phyloP scores from a whole-genome alignment of 2,113 vertebrate species.

The Ammodytes marinus region DNA sequence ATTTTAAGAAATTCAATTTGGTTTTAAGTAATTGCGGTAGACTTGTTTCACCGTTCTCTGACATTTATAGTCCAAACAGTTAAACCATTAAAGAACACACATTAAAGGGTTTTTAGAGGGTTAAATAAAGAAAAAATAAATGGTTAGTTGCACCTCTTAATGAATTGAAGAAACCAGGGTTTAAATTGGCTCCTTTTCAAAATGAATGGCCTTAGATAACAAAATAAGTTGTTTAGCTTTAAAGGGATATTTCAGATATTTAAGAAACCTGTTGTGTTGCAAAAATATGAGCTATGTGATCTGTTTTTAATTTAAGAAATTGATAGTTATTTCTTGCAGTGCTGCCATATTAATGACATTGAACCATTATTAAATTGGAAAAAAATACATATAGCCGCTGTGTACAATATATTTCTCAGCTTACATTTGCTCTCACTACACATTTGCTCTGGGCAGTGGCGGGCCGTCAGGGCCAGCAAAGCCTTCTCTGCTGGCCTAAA shows the following conservation, averaged over 20 bases:
- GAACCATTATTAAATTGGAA: neutral
- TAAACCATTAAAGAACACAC: neutral
- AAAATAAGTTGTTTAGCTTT: neutral
- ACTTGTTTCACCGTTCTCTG: neutral
- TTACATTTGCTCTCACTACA: no score
- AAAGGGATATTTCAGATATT: neutral
- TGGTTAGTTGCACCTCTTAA: neutral
- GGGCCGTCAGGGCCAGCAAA: no score
- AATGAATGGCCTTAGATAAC: neutral
- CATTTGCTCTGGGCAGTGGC: no score
- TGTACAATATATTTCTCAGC: neutral
- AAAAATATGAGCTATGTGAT: neutral
- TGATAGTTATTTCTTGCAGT: neutral
- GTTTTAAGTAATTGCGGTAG: neutral
- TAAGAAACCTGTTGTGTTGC: neutral
- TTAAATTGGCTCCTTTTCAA: neutral
- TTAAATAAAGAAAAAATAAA: neutral
- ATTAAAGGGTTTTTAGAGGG: no score
- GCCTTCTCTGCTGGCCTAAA: no score
- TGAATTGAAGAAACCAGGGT: neutral
- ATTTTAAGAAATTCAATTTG: neutral
- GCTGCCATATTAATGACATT: neutral
- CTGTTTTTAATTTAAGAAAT: neutral
- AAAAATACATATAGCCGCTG: neutral
- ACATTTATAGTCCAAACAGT: neutral